phyloP scores from a whole-genome alignment of 2,113 vertebrate genomes.

The Hydrolagus affinis region DNA sequence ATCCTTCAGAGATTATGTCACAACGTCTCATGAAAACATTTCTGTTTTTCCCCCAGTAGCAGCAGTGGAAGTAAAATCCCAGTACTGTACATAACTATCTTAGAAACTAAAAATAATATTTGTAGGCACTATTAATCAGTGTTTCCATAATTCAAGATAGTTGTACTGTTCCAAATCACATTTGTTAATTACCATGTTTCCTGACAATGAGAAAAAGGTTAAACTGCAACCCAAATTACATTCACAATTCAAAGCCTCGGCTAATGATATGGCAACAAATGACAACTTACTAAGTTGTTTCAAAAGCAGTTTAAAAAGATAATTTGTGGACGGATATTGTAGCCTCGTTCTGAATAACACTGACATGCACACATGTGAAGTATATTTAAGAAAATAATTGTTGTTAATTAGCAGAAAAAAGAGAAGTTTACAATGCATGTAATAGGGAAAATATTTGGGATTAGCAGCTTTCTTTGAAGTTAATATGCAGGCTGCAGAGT shows the following conservation, averaged over 20 bases:
- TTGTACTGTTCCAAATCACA: not conserved
- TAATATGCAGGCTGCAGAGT: not conserved
- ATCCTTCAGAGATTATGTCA: too few relatives aligned
- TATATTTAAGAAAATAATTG: not conserved
- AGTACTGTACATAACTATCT: too few relatives aligned
- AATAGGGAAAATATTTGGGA: not conserved
- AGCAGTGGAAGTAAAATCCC: too few relatives aligned
- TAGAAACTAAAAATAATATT: too few relatives aligned
- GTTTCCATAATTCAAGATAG: not conserved
- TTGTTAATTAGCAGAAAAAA: constrained; percentile 2
- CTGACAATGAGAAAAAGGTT: not conserved
- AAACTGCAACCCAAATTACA: not conserved
- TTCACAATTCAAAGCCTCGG: constrained; percentile 3
- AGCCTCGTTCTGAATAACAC: not conserved
- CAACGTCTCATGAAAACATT: too few relatives aligned
- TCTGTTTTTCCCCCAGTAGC: too few relatives aligned
- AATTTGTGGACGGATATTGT: not conserved
- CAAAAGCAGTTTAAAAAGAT: not conserved
- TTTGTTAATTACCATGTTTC: too few relatives aligned
- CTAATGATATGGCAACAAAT: constrained; percentile 15
- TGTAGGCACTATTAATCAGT: too few relatives aligned
- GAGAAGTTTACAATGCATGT: not conserved
- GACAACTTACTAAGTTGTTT: not conserved
- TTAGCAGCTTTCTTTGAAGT: not conserved
- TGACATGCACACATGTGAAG: not conserved